Percentiles rank a stretch among this genome's conserved stretches.
Conservation (phyloP, 1,140 invertebrate genomes). For the Mactra quadrangularis region DNA sequence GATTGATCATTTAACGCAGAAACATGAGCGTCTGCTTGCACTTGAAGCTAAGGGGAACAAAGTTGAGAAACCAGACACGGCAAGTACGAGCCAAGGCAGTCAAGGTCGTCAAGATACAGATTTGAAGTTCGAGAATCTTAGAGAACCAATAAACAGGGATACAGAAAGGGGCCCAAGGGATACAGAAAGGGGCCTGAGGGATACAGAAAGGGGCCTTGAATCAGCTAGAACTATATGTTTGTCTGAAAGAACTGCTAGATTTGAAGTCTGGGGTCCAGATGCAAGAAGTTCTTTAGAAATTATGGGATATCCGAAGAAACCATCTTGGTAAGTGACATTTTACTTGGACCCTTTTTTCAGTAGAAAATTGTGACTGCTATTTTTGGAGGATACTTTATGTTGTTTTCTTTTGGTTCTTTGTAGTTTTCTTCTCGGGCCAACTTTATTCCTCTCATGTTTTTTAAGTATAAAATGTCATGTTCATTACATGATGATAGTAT, state of each 20-base stretch:
- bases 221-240: not conserved
- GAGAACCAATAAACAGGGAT: not conserved
- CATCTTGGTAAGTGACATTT: no score
- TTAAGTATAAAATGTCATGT: no score
- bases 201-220: not conserved
- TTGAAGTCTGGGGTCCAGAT: slow-evolving; percentile 36
- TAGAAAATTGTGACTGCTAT: no score
- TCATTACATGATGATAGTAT: no score
- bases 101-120: not conserved
- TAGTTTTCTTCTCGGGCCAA: no score
- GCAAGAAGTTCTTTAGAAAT: not conserved
- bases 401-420: no score
- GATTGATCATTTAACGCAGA: slow-evolving; percentile 66
- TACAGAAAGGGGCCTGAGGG: not conserved
- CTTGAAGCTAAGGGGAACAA: slow-evolving; percentile 54
- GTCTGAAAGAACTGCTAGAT: slow-evolving; percentile 27
- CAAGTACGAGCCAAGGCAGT: no score
- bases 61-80: slow-evolving; percentile 13
- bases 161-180: not conserved
- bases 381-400: no score
- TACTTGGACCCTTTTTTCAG: no score
- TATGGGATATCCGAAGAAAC: slow-evolving; percentile 8
- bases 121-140: not conserved
- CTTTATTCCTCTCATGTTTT: no score
- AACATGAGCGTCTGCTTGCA: slow-evolving; percentile 63